These are phyloP conservation scores for Heteropelma amictum DNA, from an alignment of 2,888 invertebrate genomes.

Conservation along the genomic window DNA sequence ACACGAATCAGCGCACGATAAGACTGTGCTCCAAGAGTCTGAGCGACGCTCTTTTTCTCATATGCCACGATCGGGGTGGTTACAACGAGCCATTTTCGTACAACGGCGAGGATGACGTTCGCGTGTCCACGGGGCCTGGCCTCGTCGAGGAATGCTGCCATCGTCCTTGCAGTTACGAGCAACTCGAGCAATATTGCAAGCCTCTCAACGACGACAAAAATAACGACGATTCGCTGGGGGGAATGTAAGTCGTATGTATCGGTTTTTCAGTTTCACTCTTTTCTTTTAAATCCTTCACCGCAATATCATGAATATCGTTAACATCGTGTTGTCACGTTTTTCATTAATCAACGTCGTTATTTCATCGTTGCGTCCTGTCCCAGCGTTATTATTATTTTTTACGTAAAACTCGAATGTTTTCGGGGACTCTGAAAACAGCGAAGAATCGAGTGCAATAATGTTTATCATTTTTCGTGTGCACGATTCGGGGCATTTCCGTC, in stretches of 20 bases:
- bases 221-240: constrained; percentile 46
- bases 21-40: constrained; percentile 71
- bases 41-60: constrained; percentile 71
- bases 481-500: no score
- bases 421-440: no score
- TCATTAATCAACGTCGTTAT: no score
- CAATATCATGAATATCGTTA: no score
- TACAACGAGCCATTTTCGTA: constrained; percentile 70
- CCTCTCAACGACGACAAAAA: constrained; percentile 56
- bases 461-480: no score
- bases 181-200: constrained; percentile 73
- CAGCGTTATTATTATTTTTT: background rate
- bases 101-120: constrained; percentile 62
- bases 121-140: constrained; percentile 61
- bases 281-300: background rate
- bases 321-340: background rate
- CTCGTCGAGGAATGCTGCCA: constrained; percentile 75
- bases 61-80: constrained; percentile 70
- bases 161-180: constrained; percentile 66
- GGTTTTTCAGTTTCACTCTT: constrained; percentile 35
- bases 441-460: no score
- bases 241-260: constrained; percentile 67
- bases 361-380: no score
- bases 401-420: no score
- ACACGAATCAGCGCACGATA: constrained; percentile 45